A percentile compares a stretch with the other conserved stretches of the same genome.
Conservation (phyloP, 2,797 vertebrate species). For the Typhlichthys eigenmanni region DNA sequence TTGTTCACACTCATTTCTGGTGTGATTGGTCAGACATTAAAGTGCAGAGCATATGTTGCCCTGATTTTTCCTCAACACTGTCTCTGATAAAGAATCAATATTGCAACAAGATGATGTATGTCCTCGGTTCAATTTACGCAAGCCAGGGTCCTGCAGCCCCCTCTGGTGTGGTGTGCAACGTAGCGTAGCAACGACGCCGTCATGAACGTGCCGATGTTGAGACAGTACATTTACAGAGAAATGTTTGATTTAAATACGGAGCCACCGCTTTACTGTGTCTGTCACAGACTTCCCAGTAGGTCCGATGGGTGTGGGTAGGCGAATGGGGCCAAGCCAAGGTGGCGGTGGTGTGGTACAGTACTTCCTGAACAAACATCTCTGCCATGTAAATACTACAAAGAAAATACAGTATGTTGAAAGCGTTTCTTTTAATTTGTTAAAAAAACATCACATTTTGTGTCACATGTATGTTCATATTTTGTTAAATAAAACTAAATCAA, state of each 20-base stretch:
- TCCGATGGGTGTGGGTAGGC: conserved; percentile 60
- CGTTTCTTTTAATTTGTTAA: conserved; percentile 7
- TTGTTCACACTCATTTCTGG: conserved; percentile 20
- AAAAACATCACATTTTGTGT: too few relatives aligned
- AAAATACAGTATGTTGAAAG: conserved; percentile 4
- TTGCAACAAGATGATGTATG: conserved; percentile 15
- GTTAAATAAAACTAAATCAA: not conserved
- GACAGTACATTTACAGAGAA: conserved; percentile 34
- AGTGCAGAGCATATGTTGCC: conserved; percentile 17
- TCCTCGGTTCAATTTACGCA: conserved; percentile 26
- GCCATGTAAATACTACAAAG: conserved; percentile 30
- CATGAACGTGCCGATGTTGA: conserved; percentile 33
- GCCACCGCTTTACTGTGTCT: conserved; percentile 45
- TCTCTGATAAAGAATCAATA: conserved; percentile 35
- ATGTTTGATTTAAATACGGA: conserved; percentile 46
- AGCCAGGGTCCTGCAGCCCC: conserved; percentile 15
- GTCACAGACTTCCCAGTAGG: conserved; percentile 70
- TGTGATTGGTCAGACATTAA: conserved; percentile 12
- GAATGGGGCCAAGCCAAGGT: conserved; percentile 47
- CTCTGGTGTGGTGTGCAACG: conserved; percentile 11
- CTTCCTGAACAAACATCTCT: conserved; percentile 71
- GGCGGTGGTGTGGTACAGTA: conserved; percentile 65
- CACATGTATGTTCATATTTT: not conserved
- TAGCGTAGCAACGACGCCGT: conserved; percentile 10
- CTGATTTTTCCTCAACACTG: conserved; percentile 18